phyloP scores from a whole-genome alignment of 2,888 invertebrate genomes.

The Lutraria lutraria region DNA sequence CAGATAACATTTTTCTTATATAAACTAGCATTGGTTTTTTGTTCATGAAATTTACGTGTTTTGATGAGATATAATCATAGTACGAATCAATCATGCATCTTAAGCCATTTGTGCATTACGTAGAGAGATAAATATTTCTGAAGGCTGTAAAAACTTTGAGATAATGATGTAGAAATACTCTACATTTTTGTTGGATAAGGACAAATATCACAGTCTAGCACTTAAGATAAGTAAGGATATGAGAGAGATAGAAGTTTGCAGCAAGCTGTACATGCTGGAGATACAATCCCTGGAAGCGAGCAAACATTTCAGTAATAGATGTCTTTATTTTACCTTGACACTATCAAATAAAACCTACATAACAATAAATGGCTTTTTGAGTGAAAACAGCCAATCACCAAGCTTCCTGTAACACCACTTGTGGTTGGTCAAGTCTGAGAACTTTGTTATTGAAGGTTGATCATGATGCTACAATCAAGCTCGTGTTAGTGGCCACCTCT shows the following conservation, averaged over 20 bases:
- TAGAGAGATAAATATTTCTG: constrained; percentile 33
- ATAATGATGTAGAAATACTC: constrained; percentile 46
- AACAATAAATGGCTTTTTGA: not conserved
- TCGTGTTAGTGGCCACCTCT: no score
- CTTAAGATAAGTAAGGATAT: constrained; percentile 58
- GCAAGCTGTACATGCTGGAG: not conserved
- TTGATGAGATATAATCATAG: constrained; percentile 9
- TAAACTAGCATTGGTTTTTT: not conserved
- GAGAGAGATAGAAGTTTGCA: constrained; percentile 37
- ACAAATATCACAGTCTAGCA: constrained; percentile 51
- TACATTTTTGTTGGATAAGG: constrained; percentile 47
- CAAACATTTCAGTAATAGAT: not conserved
- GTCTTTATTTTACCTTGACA: not conserved
- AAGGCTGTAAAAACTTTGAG: constrained; percentile 37
- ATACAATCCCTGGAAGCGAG: not conserved
- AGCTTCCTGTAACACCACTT: no score
- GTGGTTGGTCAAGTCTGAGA: no score
- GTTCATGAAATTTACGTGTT: not conserved
- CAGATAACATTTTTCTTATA: not conserved
- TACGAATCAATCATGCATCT: constrained; percentile 42
- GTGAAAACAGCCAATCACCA: no score
- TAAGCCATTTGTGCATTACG: constrained; percentile 48
- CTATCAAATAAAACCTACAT: constrained; percentile 9
- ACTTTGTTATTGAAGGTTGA: no score
- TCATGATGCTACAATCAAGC: no score